Evolutionary conservation across 1,140 invertebrate genomes (phyloP), one percentile per base, ranked within the genome.

Genomic region (Mamestra configurata): DNA sequence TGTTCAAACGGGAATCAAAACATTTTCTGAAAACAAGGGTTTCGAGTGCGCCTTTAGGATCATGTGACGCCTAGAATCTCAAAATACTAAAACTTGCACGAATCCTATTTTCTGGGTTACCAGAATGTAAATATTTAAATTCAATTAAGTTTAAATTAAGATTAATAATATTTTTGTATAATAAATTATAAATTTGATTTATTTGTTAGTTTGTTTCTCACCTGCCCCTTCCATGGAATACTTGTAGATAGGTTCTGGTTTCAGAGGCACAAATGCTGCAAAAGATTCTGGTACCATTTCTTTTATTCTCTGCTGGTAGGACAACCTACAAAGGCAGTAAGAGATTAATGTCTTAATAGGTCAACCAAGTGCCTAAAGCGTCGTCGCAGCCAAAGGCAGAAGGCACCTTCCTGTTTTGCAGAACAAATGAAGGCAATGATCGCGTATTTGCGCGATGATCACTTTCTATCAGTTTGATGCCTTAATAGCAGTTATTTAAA

Each of bases 241-340:
- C 94, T 98, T 98, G 90, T 98, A 98, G 80, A 97, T 96, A 5
- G 98, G 97, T 86, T 97, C 97, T 0, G 97, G 96, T 90, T 96
- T 96, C 10, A 96, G 92, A 20, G 99, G 99, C 77, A 99, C 96
- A 46, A 99, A 96, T 40, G 96, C 95, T n/a, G 96, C 96, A 94
- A 99, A 99, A 15, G 96, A 96, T 88, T 98, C 97, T 35, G 99
- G 99, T 88, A 99, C 97, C 95, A 99, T 98, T 79, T 99, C 98
- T 13, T 96, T 96, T 72, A 99, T 97, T 90, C 98, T 96, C 93
- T 99, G 98, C 94, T 98, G 97, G 95, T 99, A 99, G 4, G 99
- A 99, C 75, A 99, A 96, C 88, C 98, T 98, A 88, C 10, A 96
- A 95, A 85, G 77, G 35, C n/a, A 31, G 4, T 31, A 15, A 61